Conservation (phyloP, 2,113 vertebrate genomes). For the Lycocorax pyrrhopterus region DNA sequence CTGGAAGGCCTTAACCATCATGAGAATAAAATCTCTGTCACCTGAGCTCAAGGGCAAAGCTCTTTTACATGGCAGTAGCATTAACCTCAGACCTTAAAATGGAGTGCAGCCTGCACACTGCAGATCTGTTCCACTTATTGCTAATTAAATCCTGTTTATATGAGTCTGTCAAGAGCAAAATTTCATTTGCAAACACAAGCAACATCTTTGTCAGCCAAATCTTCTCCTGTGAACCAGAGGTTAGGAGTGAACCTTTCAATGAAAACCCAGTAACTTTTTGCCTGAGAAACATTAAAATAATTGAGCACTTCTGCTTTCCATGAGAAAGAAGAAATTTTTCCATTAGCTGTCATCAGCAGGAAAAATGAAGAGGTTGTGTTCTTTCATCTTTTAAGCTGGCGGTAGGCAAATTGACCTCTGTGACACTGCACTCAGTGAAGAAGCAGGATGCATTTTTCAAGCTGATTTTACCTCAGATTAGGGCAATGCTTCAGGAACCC, state of each 20-base stretch:
- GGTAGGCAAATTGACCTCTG: neutral
- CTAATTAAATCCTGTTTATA: neutral
- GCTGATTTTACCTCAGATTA: neutral
- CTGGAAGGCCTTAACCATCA: neutral
- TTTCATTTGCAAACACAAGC: neutral
- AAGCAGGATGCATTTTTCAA: neutral
- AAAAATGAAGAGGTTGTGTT: neutral
- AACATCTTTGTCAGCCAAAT: neutral
- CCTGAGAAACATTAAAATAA: neutral
- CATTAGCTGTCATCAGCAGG: neutral
- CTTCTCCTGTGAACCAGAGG: neutral
- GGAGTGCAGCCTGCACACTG: neutral
- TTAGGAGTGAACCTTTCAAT: neutral
- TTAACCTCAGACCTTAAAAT: neutral
- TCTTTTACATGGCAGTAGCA: neutral
- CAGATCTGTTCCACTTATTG: neutral
- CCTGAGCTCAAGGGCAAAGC: neutral
- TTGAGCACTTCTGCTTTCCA: accelerated
- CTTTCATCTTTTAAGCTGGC: neutral
- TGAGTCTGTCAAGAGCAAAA: neutral
- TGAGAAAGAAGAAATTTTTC: neutral
- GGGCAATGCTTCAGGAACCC: neutral
- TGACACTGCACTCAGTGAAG: neutral
- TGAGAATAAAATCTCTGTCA: neutral
- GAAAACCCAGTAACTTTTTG: neutral